A percentile compares a stretch with the other conserved stretches of the same genome.
Conservation (phyloP, 2,113 vertebrate species). For the Rhegmatorhina hoffmannsi region DNA sequence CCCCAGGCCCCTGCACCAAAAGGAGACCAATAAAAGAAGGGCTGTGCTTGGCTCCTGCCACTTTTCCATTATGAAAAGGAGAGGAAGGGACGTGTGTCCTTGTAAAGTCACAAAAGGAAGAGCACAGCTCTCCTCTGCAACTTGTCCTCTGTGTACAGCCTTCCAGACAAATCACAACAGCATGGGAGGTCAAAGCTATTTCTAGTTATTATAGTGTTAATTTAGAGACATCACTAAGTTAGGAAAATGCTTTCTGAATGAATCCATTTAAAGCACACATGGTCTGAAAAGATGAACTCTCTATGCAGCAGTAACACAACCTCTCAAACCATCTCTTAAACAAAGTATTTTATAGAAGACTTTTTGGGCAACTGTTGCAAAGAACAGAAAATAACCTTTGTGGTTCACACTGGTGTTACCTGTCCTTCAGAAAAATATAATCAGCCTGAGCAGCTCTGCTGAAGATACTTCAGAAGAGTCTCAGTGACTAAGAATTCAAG, state of each 20-base stretch:
- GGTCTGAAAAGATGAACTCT: not conserved
- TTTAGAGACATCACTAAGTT: not conserved
- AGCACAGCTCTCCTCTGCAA: not conserved
- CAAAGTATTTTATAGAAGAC: not conserved
- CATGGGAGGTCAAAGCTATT: not conserved
- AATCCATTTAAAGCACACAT: not conserved
- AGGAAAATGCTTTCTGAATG: not conserved
- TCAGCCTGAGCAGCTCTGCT: not conserved
- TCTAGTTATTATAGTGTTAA: not conserved
- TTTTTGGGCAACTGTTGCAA: not conserved
- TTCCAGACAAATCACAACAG: not conserved
- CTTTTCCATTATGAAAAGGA: not conserved
- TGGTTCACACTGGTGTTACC: not conserved
- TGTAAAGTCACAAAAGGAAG: not conserved
- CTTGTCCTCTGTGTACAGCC: not conserved
- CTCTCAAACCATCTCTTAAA: not conserved
- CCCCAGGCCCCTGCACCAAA: not conserved
- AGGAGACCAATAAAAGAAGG: not conserved
- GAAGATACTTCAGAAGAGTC: not conserved
- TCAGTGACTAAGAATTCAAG: not conserved
- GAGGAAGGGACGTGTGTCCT: rapidly evolving
- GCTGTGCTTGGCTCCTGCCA: not conserved
- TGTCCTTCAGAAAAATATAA: not conserved
- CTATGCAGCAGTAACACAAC: not conserved
- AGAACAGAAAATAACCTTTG: not conserved